phyloP scores from a whole-genome alignment of 2,888 invertebrate species.

The Diplolepis rosae region DNA sequence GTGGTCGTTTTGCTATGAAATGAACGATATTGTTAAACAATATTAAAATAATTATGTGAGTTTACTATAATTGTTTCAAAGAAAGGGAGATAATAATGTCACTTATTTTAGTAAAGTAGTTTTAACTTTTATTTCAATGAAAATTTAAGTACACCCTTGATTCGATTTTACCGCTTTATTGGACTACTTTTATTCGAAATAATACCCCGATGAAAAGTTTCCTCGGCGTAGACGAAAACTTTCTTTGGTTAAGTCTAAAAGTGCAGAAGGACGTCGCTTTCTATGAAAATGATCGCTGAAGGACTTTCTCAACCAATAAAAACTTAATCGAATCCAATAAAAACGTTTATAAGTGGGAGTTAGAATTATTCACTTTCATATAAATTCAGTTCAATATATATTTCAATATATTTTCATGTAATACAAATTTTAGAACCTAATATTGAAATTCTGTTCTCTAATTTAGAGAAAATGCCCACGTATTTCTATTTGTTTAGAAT shows the following conservation, averaged over 20 bases:
- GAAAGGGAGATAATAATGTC: too few species aligned
- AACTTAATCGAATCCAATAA: neutral
- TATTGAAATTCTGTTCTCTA: too few species aligned
- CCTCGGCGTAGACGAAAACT: neutral
- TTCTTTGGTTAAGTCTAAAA: neutral
- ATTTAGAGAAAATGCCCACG: too few species aligned
- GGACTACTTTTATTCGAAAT: neutral
- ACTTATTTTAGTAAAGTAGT: neutral
- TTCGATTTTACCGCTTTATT: conserved; percentile 1
- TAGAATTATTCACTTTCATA: neutral
- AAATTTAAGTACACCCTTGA: neutral
- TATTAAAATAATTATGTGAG: too few species aligned
- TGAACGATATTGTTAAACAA: too few species aligned
- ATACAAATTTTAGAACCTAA: too few species aligned
- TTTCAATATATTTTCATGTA: neutral
- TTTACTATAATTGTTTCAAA: too few species aligned
- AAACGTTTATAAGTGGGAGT: neutral
- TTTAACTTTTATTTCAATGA: neutral
- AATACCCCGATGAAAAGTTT: conserved; percentile 4
- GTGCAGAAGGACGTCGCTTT: neutral
- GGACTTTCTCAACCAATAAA: neutral
- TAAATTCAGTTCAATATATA: neutral
- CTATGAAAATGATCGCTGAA: neutral
- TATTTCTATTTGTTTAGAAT: too few species aligned
- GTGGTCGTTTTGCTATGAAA: too few species aligned